A percentile compares a stretch with the other conserved stretches of the same genome.
Evolutionary conservation across 1,140 invertebrate genomes (phyloP).

Genomic region (Drosophila teissieri): DNA sequence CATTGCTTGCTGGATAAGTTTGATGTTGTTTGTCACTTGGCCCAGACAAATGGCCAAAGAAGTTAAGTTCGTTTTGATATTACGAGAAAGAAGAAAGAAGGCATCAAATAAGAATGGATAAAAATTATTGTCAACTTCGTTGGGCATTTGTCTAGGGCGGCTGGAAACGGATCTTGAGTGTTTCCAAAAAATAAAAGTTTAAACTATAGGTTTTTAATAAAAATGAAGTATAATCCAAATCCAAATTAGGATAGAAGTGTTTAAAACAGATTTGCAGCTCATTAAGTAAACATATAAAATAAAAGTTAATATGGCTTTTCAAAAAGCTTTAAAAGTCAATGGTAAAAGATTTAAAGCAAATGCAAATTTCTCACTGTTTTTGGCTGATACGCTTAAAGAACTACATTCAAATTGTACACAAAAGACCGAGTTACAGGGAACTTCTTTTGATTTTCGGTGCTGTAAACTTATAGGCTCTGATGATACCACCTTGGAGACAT

Average conservation of each 20-base stretch:
- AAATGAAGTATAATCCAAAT: slow-evolving; percentile 46
- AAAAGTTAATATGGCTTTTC: slow-evolving; percentile 79
- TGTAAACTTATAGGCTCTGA: not conserved
- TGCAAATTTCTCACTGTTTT: slow-evolving; percentile 25
- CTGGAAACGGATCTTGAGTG: slow-evolving; percentile 5
- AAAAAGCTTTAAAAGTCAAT: slow-evolving; percentile 80
- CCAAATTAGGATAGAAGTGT: slow-evolving; percentile 38
- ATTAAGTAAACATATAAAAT: slow-evolving; percentile 28
- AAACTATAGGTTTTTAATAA: slow-evolving; percentile 23
- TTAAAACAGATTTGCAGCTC: slow-evolving; percentile 42
- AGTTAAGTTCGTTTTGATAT: slow-evolving; percentile 8
- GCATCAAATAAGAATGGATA: not conserved
- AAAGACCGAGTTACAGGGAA: slow-evolving; percentile 19
- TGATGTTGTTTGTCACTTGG: slow-evolving; percentile 22
- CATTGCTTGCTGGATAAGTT: slow-evolving; percentile 39
- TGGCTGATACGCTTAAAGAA: slow-evolving; percentile 11
- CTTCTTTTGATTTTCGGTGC: slow-evolving; percentile 1
- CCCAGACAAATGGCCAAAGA: slow-evolving; percentile 33
- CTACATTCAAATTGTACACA: slow-evolving; percentile 12
- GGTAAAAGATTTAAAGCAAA: slow-evolving; percentile 53
- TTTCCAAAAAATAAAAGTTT: slow-evolving; percentile 15
- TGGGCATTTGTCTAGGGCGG: slow-evolving; percentile 23
- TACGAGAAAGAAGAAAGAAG: not conserved
- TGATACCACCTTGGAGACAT: slow-evolving; percentile 32
- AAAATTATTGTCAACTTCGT: slow-evolving; percentile 11